Percentiles rank a stretch among this genome's conserved stretches.
These are phyloP conservation scores for Picathartes gymnocephalus DNA, from an alignment of 2,113 vertebrate genomes.

Conservation along the genomic window DNA sequence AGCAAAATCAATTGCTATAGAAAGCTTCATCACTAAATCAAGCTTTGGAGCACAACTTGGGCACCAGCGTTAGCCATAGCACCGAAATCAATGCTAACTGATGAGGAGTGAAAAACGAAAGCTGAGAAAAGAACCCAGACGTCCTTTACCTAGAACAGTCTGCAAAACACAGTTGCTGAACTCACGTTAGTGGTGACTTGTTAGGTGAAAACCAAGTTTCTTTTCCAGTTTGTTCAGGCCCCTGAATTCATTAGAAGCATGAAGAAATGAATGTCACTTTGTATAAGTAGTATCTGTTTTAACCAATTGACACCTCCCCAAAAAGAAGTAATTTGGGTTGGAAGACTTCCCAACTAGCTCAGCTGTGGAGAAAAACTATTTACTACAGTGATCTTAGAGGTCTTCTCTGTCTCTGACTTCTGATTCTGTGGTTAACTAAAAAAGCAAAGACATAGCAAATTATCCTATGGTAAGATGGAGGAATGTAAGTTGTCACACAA, in stretches of 20 bases:
- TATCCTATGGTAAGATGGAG: not conserved
- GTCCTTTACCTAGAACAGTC: not conserved
- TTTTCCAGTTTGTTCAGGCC: not conserved
- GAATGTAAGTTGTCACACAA: not conserved
- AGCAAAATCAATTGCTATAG: not conserved
- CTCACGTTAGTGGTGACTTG: accelerated
- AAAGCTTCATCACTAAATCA: not conserved
- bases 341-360: not conserved
- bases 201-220: not conserved
- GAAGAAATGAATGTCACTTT: not conserved
- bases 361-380: not conserved
- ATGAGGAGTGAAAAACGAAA: not conserved
- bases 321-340: not conserved
- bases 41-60: not conserved
- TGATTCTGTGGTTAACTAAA: not conserved
- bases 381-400: not conserved
- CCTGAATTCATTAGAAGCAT: not conserved
- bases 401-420: not conserved
- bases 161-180: not conserved
- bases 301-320: not conserved
- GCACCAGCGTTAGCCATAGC: not conserved
- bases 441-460: not conserved
- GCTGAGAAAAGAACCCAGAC: not conserved
- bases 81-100: not conserved
- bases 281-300: not conserved